Evolutionary conservation across 2,888 invertebrate genomes (phyloP), one percentile per base, ranked within the genome.

Genomic region (Calephelis perditalis): DNA sequence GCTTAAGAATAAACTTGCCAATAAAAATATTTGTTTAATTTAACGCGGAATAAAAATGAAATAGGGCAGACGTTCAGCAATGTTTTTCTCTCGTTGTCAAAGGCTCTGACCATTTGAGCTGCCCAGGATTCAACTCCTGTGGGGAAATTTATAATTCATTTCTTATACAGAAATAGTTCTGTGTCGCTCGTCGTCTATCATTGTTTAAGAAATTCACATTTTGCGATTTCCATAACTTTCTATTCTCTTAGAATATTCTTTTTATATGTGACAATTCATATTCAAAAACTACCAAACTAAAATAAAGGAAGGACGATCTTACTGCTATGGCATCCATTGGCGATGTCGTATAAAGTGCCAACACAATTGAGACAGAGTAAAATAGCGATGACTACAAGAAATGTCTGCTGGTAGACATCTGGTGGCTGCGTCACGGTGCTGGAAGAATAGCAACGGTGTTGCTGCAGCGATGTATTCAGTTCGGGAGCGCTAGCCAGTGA

Each of bases 341-440:
- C 45, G 3, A 70, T 45, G 62, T 84, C 81, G 49, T 79, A 82
- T 3, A 63, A 7, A 0, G 84, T 83, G 0, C 84, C 84, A 0
- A 79, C 6, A 0, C 67, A 43, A 56, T 81, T 81, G 15, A 75
- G 62, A 1, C 72, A 52, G 9, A 75, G 12, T 2, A 85, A 58
- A 0, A 63, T 62, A 0, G 60, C 67, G 4, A 78, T 56, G 0
- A 76, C 71, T 2, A 55, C 65, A 26, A 77, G 60, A 57, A 81
- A 73, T 7, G 70, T 45, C 12, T 12, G 43, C 5, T 59, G 54
- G n/a, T 26, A 11, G 10, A 67, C 67, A 47, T 80, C 67, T 0
- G 71, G 74, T 0, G 68, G 63, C 56, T 63, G 70, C 54, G 68
- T 64, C 0, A 60, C 65, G 2, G 68, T 68, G 0, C 71, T 70